Conservation (phyloP, 2,888 invertebrate genomes). For the Drosophila limbata region DNA sequence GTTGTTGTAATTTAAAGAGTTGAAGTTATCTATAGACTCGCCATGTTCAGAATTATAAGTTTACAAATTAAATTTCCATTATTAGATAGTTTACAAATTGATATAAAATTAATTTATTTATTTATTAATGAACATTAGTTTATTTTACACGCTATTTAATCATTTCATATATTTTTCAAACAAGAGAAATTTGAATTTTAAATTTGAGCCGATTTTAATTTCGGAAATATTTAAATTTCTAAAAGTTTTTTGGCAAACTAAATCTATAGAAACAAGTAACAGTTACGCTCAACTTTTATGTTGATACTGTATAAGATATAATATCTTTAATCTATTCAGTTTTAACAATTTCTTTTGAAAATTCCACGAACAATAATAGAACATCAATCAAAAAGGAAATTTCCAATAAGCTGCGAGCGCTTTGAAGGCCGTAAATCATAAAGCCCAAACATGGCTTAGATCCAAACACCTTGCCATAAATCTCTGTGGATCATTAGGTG, state of each 20-base stretch:
- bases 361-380: slow-evolving; percentile 28
- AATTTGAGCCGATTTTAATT: neutral
- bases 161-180: neutral
- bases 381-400: slow-evolving; percentile 73
- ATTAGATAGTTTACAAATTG: neutral
- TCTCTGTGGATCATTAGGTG: slow-evolving; percentile 70
- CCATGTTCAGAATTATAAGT: neutral
- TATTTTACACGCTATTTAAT: no score
- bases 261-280: slow-evolving; percentile 1
- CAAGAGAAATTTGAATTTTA: neutral
- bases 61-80: neutral
- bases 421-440: slow-evolving; percentile 66
- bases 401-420: slow-evolving; percentile 63
- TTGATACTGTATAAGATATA: neutral
- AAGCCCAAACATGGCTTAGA: slow-evolving; percentile 66
- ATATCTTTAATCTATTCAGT: slow-evolving; percentile 14
- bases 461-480: slow-evolving; percentile 68
- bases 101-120: no score
- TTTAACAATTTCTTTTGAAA: slow-evolving; percentile 39
- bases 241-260: no score
- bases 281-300: neutral
- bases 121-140: no score
- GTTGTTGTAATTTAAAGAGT: neutral
- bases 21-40: neutral
- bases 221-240: no score